Conservation (phyloP, 2,888 invertebrate species). For the Phyllotreta striolata region DNA sequence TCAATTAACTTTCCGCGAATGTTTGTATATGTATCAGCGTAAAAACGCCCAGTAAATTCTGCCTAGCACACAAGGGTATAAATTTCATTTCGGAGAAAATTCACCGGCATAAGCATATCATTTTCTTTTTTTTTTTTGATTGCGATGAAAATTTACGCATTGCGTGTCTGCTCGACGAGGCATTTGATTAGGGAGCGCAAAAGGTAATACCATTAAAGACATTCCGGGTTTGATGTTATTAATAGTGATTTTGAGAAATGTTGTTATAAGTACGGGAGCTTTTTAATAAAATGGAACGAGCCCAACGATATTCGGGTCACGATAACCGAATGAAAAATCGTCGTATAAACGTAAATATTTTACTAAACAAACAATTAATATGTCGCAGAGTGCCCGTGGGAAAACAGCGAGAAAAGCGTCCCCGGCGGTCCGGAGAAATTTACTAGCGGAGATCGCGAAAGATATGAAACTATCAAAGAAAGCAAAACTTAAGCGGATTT, state of each 20-base stretch:
- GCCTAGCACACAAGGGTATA: neutral
- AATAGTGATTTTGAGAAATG: conserved; percentile 29
- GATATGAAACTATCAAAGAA: conserved; percentile 26
- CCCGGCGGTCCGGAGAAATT: too few relatives aligned
- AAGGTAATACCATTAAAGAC: conserved; percentile 24
- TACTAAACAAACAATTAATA: too few relatives aligned
- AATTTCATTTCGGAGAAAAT: conserved; percentile 7
- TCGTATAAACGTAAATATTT: too few relatives aligned
- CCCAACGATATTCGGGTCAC: too few relatives aligned
- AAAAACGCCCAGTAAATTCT: too few relatives aligned
- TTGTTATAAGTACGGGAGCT: conserved; percentile 4
- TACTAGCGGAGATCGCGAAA: conserved; percentile 11
- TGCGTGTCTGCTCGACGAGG: conserved; percentile 21
- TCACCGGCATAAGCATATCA: conserved; percentile 23
- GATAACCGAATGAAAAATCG: too few relatives aligned
- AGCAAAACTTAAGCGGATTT: conserved; percentile 27
- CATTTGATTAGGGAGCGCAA: conserved; percentile 30
- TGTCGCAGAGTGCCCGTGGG: too few relatives aligned
- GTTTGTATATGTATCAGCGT: too few relatives aligned
- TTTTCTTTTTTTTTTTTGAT: conserved; percentile 16
- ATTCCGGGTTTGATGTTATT: conserved; percentile 19
- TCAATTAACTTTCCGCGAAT: too few relatives aligned
- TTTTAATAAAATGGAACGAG: conserved; percentile 15
- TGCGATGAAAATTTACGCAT: conserved; percentile 27
- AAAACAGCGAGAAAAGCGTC: too few relatives aligned